These are phyloP conservation scores for Cynocephalus volans DNA, from an alignment of 2,113 vertebrate species.

Conservation along the genomic window DNA sequence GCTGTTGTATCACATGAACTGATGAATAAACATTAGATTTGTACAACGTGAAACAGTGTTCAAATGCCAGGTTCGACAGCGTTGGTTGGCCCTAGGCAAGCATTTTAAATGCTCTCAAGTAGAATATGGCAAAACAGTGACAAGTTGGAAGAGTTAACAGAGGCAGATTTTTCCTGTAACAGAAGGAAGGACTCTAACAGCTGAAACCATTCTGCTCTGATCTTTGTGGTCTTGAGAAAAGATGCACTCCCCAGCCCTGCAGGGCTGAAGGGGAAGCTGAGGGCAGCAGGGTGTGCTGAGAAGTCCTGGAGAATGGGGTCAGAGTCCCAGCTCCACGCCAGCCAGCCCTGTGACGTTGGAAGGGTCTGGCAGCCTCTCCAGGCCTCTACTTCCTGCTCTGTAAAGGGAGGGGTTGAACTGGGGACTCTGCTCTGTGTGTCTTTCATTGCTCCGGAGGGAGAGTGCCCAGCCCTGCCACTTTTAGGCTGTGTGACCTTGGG, in stretches of 20 bases:
- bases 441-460: neutral
- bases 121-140: rapidly evolving
- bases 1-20: rapidly evolving
- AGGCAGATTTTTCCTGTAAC: neutral
- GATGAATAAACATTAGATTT: rapidly evolving
- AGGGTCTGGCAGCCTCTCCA: neutral
- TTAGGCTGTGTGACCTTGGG: neutral
- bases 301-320: neutral
- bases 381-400: neutral
- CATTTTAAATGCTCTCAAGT: rapidly evolving
- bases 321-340: neutral
- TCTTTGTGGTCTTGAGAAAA: rapidly evolving
- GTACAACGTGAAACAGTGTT: rapidly evolving
- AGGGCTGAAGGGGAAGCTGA: neutral
- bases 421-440: neutral
- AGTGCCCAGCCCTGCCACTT: neutral
- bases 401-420: neutral
- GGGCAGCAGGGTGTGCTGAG: neutral
- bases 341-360: neutral
- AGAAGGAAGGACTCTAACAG: neutral
- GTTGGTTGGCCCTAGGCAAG: rapidly evolving
- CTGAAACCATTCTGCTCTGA: neutral
- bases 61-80: rapidly evolving
- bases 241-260: rapidly evolving
- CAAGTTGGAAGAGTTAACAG: rapidly evolving